Conservation (phyloP, 2,797 vertebrate genomes). For the Falco biarmicus region DNA sequence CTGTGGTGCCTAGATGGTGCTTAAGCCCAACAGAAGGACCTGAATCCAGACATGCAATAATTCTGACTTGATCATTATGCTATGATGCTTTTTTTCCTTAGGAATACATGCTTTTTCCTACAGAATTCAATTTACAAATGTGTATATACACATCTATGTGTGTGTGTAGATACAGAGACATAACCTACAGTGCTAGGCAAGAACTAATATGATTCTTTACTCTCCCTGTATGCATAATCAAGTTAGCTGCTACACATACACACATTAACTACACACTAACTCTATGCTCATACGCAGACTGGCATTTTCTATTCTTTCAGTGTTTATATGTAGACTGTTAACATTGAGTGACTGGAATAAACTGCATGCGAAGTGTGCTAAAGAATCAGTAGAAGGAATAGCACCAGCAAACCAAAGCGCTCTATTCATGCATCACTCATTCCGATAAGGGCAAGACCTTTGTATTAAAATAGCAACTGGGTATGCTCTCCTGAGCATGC, state of each 20-base stretch:
- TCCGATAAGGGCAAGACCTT: neutral
- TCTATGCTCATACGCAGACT: neutral
- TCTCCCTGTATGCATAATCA: neutral
- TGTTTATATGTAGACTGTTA: neutral
- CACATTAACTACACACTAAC: neutral
- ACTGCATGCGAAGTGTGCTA: neutral
- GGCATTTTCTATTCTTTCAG: neutral
- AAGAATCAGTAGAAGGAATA: neutral
- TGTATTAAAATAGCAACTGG: neutral
- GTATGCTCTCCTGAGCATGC: neutral
- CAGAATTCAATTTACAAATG: neutral
- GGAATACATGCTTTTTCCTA: neutral
- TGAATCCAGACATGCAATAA: neutral
- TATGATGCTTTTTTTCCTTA: neutral
- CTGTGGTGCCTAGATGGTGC: fast-evolving
- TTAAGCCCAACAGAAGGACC: neutral
- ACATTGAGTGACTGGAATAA: neutral
- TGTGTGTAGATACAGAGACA: neutral
- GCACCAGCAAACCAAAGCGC: neutral
- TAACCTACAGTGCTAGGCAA: neutral
- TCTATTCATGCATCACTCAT: neutral
- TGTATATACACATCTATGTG: fast-evolving
- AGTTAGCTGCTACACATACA: neutral
- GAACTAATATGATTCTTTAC: neutral
- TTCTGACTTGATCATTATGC: neutral